Conservation (phyloP, 2,113 vertebrate species). For the Cottus gobio region DNA sequence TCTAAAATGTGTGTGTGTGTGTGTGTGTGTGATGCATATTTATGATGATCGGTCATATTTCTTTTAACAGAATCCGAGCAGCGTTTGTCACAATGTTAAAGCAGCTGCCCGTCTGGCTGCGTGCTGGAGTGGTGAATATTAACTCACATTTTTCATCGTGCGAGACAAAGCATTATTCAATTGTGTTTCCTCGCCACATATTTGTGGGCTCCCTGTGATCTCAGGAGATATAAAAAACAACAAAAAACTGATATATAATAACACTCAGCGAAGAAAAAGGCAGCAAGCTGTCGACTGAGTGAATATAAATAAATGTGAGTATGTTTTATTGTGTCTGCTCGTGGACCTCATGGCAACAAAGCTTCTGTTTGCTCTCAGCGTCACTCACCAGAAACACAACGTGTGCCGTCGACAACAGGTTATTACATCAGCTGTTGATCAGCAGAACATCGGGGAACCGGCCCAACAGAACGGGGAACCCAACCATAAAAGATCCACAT, state of each 20-base stretch:
- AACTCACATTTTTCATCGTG: conserved; percentile 36
- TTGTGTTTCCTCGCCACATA: conserved; percentile 8
- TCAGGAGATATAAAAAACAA: neutral
- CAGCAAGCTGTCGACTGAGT: conserved; percentile 6
- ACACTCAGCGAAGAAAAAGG: neutral
- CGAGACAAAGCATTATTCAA: conserved; percentile 35
- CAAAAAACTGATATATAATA: neutral
- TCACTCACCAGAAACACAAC: neutral
- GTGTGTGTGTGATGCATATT: conserved; percentile 53
- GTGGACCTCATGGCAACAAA: neutral
- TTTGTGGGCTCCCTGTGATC: neutral
- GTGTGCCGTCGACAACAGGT: neutral
- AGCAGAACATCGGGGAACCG: neutral
- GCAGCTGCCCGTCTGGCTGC: conserved; percentile 25
- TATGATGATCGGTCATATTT: conserved; percentile 50
- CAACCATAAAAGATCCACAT: neutral
- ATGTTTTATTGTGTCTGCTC: neutral
- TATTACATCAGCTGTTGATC: neutral
- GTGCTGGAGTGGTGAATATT: conserved; percentile 41
- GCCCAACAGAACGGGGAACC: neutral
- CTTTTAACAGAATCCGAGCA: conserved; percentile 8
- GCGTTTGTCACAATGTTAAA: conserved; percentile 31
- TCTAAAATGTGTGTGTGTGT: conserved; percentile 48
- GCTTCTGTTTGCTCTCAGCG: neutral
- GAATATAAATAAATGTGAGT: neutral